Evolutionary conservation across 2,888 invertebrate genomes (phyloP), one percentile per base, ranked within the genome.

Genomic region (Mechanitis messenoides): DNA sequence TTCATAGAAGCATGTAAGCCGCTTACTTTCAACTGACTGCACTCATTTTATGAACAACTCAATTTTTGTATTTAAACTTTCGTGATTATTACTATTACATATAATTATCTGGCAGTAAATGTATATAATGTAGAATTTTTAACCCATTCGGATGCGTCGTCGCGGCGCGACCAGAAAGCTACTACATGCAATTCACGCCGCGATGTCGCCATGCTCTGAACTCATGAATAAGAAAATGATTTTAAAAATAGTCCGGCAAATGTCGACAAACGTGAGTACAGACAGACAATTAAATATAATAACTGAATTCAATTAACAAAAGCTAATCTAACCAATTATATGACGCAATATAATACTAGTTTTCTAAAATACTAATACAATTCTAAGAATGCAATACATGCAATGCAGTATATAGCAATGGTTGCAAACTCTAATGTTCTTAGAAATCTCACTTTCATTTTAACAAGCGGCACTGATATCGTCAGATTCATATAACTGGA

Each of bases 1-100:
- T 87, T 87, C 84, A 76, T 84, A 86, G 80, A 81, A 81, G 81
- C 76, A 74, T 76, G 74, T 74, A 74, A 76, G 69, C 71, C 66
- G 70, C 66, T 73, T 71, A 80, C 84, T 84, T 84, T 83, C 83
- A 72, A 81, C 79, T 71, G 70, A 65, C 66, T 69, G 31, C 50
- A 50, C 11, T 31, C 28, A 31, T 50, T 9, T 50, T 31, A 50
- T 50, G 50, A 31, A 50, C 50, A 50, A 50, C 31, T 3, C 31
- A 50, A 9, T 7, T 50, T 50, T n/a, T 20, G 20, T 20, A 20
- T 20, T 20, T 20, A 20, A 20, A 20, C 20, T 20, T 20, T 20
- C 20, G 20, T 20, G 20, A 20, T 20, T 20, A 20, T 20, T 20
- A 20, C 20, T 20, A 20, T 20, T 20, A 20, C 20, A 20, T 20